Base-by-base conservation (phyloP, 2,797 vertebrate genomes). In the Cuculus canorus region DNA sequence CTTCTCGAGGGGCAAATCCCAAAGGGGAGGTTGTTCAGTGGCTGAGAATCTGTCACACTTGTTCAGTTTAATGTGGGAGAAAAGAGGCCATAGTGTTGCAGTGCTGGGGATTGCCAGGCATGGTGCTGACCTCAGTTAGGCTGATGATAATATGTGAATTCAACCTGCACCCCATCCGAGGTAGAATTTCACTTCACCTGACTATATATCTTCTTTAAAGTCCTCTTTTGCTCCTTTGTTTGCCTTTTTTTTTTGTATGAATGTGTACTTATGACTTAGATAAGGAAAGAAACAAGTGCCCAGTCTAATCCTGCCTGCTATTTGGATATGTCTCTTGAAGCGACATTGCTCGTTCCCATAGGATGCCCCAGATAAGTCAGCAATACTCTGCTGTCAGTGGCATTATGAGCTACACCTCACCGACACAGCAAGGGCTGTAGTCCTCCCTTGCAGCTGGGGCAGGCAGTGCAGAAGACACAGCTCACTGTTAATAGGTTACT, bases 331-430 rank as follows among this genome's bases (percentile, higher is more conserved):
- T 81, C 45, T 78, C 76, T 87, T 3, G 24, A 91, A 92, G 76
- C 1, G 76, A 83, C 86, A 89, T 65, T 18, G 56, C 70, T 86
- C 3, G 0, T 64, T 88, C 85, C 91, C 85, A 27, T 17, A 61
- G 82, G 90, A 92, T 89, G 90, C 84, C 86, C 91, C 87, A 92
- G 91, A 86, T 90, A 88, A 88, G 43, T 84, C 95, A 91, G 61
- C 88, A 87, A 32, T 66, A 61, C 87, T 73, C 60, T 32, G 61
- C 76, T 82, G 82, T 88, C 82, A 63, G 61, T 60, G 85, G 35
- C 90, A 73, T 64, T 79, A 64, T 14, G 25, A 82, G 54, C 84
- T 86, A 10, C 43, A 59, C 59, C 54, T 68, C 2, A 1, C 47
- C 2, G 4, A 50, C 2, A 6, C 47, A 35, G 85, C 13, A 19